A percentile compares a stretch with the other conserved stretches of the same genome.
Conservation (phyloP, 1,140 invertebrate genomes). For the Drosophila azteca region DNA sequence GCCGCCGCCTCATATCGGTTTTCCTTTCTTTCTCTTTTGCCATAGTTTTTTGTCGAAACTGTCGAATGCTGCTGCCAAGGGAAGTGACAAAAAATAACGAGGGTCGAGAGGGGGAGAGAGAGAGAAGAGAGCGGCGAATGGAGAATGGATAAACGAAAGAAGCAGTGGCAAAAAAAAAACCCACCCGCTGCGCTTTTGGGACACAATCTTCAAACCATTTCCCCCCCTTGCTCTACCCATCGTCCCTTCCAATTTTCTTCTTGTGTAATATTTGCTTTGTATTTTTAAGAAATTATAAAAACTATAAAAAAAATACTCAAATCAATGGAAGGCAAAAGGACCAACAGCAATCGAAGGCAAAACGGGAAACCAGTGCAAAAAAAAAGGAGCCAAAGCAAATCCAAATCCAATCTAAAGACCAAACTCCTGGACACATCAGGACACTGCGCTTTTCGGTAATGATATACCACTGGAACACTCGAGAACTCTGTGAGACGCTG, state of each 20-base stretch:
- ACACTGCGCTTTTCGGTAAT: conserved; percentile 62
- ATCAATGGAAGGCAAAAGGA: conserved; percentile 4
- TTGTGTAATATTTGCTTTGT: conserved; percentile 76
- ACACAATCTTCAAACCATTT: conserved; percentile 19
- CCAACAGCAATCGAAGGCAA: conserved; percentile 16
- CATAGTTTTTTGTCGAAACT: conserved; percentile 80
- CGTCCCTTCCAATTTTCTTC: neutral
- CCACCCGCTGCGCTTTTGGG: conserved; percentile 68
- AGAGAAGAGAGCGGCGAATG: neutral
- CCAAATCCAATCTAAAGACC: conserved; percentile 23
- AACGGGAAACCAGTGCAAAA: conserved; percentile 39
- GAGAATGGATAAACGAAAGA: neutral
- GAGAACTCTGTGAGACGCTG: neutral
- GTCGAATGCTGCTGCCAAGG: conserved; percentile 70
- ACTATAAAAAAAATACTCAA: conserved; percentile 27
- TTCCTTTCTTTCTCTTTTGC: conserved; percentile 48
- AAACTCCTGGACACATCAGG: conserved; percentile 31
- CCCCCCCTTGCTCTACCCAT: no score
- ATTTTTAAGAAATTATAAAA: conserved; percentile 82
- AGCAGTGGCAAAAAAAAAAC: conserved; percentile 3
- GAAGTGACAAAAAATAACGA: conserved; percentile 41
- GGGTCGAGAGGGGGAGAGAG: conserved; percentile 1
- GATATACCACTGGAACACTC: conserved; percentile 52
- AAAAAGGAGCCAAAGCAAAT: conserved; percentile 22
- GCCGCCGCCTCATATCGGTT: conserved; percentile 45